These are phyloP conservation scores for Cyanoliseus patagonus DNA, from an alignment of 2,113 vertebrate species.

Conservation along the genomic window DNA sequence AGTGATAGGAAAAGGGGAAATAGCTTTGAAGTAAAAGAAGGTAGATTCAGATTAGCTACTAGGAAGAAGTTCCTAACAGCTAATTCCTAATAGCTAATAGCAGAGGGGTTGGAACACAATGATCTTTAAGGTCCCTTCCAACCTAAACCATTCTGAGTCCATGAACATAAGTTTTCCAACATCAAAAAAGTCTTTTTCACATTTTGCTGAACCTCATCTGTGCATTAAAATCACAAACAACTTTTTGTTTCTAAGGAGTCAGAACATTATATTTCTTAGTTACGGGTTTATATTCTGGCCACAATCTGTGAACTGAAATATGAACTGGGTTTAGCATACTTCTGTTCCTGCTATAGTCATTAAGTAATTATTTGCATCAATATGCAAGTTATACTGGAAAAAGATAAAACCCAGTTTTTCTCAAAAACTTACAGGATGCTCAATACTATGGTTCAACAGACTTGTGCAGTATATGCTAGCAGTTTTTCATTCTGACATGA, in stretches of 20 bases:
- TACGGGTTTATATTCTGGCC: background rate
- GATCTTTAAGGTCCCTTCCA: background rate
- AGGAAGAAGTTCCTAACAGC: background rate
- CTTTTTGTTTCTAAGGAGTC: background rate
- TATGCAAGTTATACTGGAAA: background rate
- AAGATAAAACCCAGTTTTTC: background rate
- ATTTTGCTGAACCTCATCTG: background rate
- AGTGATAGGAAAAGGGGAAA: background rate
- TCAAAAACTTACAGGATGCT: background rate
- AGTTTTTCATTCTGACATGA: background rate
- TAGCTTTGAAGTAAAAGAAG: background rate
- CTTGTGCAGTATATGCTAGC: background rate
- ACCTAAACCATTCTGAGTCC: background rate
- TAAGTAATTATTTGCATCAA: constrained; percentile 26
- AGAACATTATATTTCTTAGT: background rate
- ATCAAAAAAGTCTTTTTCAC: background rate
- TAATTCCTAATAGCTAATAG: background rate
- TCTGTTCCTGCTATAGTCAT: constrained; percentile 21
- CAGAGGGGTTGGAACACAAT: background rate
- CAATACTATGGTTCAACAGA: background rate
- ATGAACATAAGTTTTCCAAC: background rate
- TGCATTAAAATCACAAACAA: background rate
- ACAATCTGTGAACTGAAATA: background rate
- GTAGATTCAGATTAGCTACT: background rate
- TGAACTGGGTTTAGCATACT: background rate